These are phyloP conservation scores for Peromyscus eremicus DNA, from an alignment of 2,797 vertebrate species.

Conservation along the genomic window DNA sequence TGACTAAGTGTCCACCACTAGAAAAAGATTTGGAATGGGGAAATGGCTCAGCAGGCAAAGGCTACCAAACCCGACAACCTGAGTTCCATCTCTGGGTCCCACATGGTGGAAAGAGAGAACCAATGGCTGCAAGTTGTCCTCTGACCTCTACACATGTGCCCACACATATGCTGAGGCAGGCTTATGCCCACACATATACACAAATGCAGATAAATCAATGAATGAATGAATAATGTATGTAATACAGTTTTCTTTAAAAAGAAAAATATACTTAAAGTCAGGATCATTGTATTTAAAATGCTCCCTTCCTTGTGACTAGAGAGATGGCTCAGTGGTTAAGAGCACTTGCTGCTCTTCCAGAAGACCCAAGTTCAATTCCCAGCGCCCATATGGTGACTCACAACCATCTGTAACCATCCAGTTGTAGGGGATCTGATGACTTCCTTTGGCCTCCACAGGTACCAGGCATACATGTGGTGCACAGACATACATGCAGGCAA, in stretches of 20 bases:
- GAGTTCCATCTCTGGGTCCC: not conserved
- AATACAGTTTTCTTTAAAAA: not conserved
- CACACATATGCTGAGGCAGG: not conserved
- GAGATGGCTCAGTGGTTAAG: not conserved
- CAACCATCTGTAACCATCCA: too few relatives aligned
- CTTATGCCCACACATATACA: not conserved
- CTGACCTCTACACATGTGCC: not conserved
- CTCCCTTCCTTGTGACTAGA: not conserved
- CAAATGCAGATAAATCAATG: not conserved
- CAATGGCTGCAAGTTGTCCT: not conserved
- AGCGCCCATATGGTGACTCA: too few relatives aligned
- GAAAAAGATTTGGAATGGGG: not conserved
- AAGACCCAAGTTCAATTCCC: not conserved
- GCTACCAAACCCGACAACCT: not conserved
- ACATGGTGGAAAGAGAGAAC: not conserved
- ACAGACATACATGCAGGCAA: not conserved
- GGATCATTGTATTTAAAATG: not conserved
- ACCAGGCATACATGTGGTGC: not conserved
- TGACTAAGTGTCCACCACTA: not conserved
- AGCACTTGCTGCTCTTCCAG: not conserved
- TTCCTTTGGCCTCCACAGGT: not conserved
- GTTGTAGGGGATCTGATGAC: not conserved
- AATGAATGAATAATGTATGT: not conserved
- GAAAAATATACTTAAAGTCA: not conserved
- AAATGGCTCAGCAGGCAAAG: not conserved